phyloP scores from a whole-genome alignment of 1,140 invertebrate genomes.

The Nasonia giraulti region DNA sequence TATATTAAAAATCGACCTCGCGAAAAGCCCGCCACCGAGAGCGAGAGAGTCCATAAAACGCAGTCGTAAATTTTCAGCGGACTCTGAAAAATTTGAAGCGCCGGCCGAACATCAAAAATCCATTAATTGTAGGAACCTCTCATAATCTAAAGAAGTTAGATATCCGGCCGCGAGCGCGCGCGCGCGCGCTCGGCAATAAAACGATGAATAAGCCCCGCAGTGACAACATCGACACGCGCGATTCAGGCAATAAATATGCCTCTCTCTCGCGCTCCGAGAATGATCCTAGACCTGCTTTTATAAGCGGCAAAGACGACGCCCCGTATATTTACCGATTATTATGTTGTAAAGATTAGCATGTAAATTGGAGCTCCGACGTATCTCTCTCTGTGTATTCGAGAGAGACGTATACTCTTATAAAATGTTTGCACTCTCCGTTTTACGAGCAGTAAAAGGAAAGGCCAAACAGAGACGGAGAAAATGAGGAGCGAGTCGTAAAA shows the following conservation, averaged over 20 bases:
- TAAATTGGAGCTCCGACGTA: conserved; percentile 52
- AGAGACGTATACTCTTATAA: conserved; percentile 6
- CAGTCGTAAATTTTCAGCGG: conserved; percentile 8
- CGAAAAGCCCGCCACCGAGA: not conserved
- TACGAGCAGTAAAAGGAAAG: conserved; percentile 49
- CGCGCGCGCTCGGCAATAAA: conserved; percentile 2
- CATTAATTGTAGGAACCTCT: conserved; percentile 36
- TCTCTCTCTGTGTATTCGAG: not conserved
- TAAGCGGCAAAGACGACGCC: conserved; percentile 44
- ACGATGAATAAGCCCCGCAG: not conserved
- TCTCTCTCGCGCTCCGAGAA: not conserved
- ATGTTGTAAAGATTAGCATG: conserved; percentile 60
- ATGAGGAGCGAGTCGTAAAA: conserved; percentile 47
- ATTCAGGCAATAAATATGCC: conserved; percentile 23
- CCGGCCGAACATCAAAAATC: conserved; percentile 25
- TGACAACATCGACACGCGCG: conserved; percentile 23
- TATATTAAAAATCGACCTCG: not conserved
- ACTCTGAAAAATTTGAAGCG: conserved; percentile 15
- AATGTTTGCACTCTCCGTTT: conserved; percentile 31
- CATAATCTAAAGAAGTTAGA: conserved; percentile 42
- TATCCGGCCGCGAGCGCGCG: not conserved
- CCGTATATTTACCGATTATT: conserved; percentile 56
- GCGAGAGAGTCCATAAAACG: not conserved
- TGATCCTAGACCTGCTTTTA: not conserved
- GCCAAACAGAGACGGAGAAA: conserved; percentile 36